Base-by-base conservation (phyloP, 1,140 invertebrate genomes). In the Aphis craccivora region DNA sequence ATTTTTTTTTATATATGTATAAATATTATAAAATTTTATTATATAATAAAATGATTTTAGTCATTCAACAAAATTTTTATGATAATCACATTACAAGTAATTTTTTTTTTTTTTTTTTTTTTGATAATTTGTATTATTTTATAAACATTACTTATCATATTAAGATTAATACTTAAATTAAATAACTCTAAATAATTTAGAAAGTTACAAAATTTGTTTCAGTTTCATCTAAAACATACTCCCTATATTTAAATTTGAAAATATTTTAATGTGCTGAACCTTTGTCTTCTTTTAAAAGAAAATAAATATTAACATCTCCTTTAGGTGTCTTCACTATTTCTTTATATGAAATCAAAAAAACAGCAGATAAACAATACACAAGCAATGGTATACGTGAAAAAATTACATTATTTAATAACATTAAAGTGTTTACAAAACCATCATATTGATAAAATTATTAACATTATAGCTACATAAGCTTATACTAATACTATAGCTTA, bases 331-430 rank as follows among this genome's bases (percentile, higher is more conserved):
- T 94, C 23, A 99, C 98, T 76, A 96, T 95, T 96, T 99, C 98
- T 94, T 96, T 95, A 95, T 98, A 97, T 94, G 95, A 97, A 94
- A 98, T 98, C 86, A 99, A 95, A 94, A 97, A 96, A 94, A 96
- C 97, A 23, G 98, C 98, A 76, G 97, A 98, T 94, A 98, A 95
- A 94, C 98, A 98, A 96, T 99, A 99, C 45, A 98, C 96, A 90
- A 99, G 95, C 95, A 98, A 98, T 91, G 98, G 98, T 94, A 99
- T 96, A 94, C 98, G 98, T 99, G 95, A 94, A 96, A 96, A 94
- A 94, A 43, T 43, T 4, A 25, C 11, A 43, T 43, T 67, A 40
- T 90, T 37, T 40, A 90, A 40, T 67, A 76, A n/a, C 6, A n/a
- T 20, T 35, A 76, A 67, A 30, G 7, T 30, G 30, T 67, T 30